Base-by-base conservation (phyloP, 2,888 invertebrate species). In the Drosophila nigritarsus region DNA sequence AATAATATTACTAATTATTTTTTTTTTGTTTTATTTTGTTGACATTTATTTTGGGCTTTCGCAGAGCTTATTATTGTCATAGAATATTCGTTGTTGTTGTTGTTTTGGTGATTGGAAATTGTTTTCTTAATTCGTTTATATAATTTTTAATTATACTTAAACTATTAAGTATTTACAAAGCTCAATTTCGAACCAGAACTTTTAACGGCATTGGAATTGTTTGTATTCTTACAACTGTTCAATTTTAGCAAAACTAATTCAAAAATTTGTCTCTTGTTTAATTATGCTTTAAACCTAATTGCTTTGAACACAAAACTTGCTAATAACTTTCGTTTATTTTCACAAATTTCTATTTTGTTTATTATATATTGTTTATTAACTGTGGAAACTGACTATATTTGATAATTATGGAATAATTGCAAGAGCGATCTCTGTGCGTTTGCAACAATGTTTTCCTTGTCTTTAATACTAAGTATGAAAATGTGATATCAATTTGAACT, bases 121-220 rank as follows among this genome's bases (percentile, higher is more conserved):
- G 61, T 30, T 73, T 65, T 65, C 50, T 50, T 61, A 56, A 60
- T 73, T 70, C 63, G 64, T 48, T 59, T 73, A 80, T 84, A 74
- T 80, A 64, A 60, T 65, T 74, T 77, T 80, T 82, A 72, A 77
- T 79, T 82, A 85, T 88, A 89, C 92, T 92, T 92, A 92, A 89
- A 81, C 92, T 92, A 92, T 92, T 92, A 92, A 92, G 92, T 92
- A 92, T 92, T 91, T 92, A 89, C 92, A 88, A 83, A 84, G 90
- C 76, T 83, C 89, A 90, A 84, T 82, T 83, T 80, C 65, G 73
- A 90, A 85, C 87, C 85, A 82, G 82, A 84, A 87, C 83, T 79
- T 72, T 75, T 61, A 78, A 83, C 89, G 75, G 76, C 69, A 74
- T 72, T 77, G 67, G 60, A 78, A 42, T 30, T 75, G 66, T 68